Evolutionary conservation across 1,140 invertebrate species (phyloP).

Genomic region (Eriocheir sinensis): DNA sequence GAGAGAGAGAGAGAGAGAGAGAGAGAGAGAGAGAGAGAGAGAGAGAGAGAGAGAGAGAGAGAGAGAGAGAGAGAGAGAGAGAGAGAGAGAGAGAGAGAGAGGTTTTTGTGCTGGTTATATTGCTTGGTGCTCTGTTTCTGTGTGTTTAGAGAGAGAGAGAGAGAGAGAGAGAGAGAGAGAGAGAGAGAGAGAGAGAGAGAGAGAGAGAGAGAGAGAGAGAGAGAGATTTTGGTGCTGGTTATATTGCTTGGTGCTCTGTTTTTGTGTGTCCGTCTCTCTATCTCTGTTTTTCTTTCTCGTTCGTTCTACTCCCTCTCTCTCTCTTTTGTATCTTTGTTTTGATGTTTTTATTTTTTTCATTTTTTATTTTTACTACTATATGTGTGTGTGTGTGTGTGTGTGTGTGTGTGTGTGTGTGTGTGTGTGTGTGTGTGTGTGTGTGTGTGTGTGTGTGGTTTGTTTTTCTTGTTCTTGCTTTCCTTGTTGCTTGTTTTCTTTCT

Average conservation of each 20-base stretch:
- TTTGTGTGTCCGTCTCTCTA: not conserved
- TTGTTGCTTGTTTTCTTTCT: no score
- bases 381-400: not conserved
- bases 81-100: not conserved
- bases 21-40: not conserved
- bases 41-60: not conserved
- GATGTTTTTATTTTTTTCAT: not conserved
- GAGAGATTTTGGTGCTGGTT: constrained; percentile 20
- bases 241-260: not conserved
- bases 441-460: not conserved
- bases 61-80: not conserved
- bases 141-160: no score
- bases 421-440: not conserved
- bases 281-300: not conserved
- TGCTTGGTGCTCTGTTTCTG: not conserved
- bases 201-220: constrained; percentile 22
- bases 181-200: not conserved
- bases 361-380: no score
- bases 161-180: constrained; percentile 1
- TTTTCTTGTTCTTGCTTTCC: no score
- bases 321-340: not conserved
- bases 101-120: no score
- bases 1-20: no score
- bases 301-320: not conserved
- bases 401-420: not conserved